Percentiles rank a stretch among this genome's conserved stretches.
These are phyloP conservation scores for Arenicola marina DNA, from an alignment of 2,888 invertebrate species.

Conservation along the genomic window DNA sequence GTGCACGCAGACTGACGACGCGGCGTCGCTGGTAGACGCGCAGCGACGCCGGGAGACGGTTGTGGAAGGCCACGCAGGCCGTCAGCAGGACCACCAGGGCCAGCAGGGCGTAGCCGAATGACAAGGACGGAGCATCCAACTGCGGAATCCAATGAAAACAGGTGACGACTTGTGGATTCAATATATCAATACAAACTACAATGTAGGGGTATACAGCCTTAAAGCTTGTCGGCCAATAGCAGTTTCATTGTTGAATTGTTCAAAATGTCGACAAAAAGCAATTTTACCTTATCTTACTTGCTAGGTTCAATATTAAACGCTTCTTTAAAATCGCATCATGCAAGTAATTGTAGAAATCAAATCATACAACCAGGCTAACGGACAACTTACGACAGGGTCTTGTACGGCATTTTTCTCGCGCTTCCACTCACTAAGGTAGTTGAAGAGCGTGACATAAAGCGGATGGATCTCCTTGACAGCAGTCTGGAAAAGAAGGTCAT, in stretches of 20 bases:
- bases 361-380: too few relatives aligned
- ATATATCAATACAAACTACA: too few relatives aligned
- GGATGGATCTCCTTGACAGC: slow-evolving; percentile 44
- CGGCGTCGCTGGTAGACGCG: slow-evolving; percentile 39
- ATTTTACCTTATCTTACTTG: too few relatives aligned
- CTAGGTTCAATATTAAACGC: too few relatives aligned
- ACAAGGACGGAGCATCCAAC: slow-evolving; percentile 37
- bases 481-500: slow-evolving; percentile 36
- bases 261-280: too few relatives aligned
- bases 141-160: slow-evolving; percentile 33
- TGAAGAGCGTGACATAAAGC: slow-evolving; percentile 46
- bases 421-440: slow-evolving; percentile 47
- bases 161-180: too few relatives aligned
- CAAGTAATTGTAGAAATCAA: too few relatives aligned
- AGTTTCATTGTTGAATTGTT: too few relatives aligned
- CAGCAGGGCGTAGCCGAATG: slow-evolving; percentile 38
- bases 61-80: slow-evolving; percentile 33
- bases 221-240: too few relatives aligned
- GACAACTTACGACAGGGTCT: too few relatives aligned
- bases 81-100: slow-evolving; percentile 32
- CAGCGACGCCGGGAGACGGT: slow-evolving; percentile 36
- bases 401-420: slow-evolving; percentile 15
- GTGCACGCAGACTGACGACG: slow-evolving; percentile 41
- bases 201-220: too few relatives aligned
- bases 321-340: too few relatives aligned